Percentiles rank a stretch among this genome's conserved stretches.
Evolutionary conservation across 2,113 vertebrate species (phyloP).

Genomic region (Rafetus swinhoei): DNA sequence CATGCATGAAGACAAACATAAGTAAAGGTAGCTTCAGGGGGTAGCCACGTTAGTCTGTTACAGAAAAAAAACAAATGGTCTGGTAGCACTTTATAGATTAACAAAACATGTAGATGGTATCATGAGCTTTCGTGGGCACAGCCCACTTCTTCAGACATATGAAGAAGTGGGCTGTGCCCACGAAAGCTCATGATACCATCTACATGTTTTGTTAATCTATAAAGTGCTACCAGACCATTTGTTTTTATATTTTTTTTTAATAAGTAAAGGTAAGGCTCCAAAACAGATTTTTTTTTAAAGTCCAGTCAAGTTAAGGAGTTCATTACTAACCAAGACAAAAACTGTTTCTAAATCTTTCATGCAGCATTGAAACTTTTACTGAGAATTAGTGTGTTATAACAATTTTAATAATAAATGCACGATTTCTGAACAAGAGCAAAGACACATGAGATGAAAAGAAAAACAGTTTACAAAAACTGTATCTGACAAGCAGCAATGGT

Average conservation of each 20-base stretch:
- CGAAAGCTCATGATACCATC: no score
- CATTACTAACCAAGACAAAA: conserved; percentile 15
- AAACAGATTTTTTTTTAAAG: background rate
- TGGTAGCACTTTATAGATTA: no score
- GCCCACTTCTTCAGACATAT: no score
- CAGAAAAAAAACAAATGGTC: no score
- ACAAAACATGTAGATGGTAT: no score
- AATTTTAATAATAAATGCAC: background rate
- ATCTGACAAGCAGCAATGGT: background rate
- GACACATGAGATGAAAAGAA: background rate
- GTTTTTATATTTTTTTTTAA: no score
- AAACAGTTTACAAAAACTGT: background rate
- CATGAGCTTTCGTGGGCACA: no score
- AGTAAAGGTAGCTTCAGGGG: no score
- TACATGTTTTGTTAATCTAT: no score
- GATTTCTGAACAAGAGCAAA: background rate
- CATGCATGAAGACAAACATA: background rate
- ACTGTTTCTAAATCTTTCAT: background rate
- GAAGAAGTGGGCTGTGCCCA: no score
- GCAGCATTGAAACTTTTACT: background rate
- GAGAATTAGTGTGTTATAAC: background rate
- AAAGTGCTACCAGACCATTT: no score
- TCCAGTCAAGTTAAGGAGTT: background rate
- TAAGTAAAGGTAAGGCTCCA: background rate
- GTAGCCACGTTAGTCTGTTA: no score